These are phyloP conservation scores for Acipenser oxyrinchus DNA, from an alignment of 2,797 vertebrate species.

Conservation along the genomic window DNA sequence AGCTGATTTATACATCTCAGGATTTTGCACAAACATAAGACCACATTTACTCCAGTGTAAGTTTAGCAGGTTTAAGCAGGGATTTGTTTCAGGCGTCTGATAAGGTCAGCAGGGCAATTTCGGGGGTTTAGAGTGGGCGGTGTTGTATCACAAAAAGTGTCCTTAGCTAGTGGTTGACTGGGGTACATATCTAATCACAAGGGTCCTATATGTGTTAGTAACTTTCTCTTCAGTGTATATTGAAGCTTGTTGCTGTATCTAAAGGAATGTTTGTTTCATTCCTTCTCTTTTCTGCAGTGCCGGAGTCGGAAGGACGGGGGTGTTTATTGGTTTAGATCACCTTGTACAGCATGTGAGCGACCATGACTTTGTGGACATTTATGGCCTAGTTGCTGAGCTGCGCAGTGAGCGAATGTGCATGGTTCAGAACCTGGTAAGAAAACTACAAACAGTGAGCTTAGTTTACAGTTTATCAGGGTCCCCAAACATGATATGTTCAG, in stretches of 20 bases:
- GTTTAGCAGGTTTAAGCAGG: too few relatives aligned
- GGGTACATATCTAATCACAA: too few relatives aligned
- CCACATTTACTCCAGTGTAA: too few relatives aligned
- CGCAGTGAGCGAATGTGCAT: constrained; percentile 97
- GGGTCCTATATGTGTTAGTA: too few relatives aligned
- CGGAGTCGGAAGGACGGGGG: constrained; percentile 91
- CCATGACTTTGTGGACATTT: constrained; percentile 96
- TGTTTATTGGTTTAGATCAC: constrained; percentile 91
- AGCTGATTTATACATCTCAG: too few relatives aligned
- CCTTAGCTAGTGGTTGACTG: too few relatives aligned
- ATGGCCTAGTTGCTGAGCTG: constrained; percentile 89
- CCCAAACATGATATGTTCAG: neutral
- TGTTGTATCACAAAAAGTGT: too few relatives aligned
- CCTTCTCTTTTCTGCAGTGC: constrained; percentile 58
- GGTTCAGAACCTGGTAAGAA: constrained; percentile 95
- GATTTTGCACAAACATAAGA: too few relatives aligned
- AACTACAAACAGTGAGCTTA: neutral
- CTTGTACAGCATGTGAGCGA: constrained; percentile 89
- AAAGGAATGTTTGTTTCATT: neutral
- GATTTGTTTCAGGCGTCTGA: too few relatives aligned
- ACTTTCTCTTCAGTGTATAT: too few relatives aligned
- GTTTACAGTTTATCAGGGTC: neutral
- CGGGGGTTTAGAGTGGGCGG: too few relatives aligned
- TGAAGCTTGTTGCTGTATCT: neutral
- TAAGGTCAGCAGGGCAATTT: too few relatives aligned